phyloP scores from a whole-genome alignment of 2,113 vertebrate genomes.

The Paradoxurus hermaphroditus region DNA sequence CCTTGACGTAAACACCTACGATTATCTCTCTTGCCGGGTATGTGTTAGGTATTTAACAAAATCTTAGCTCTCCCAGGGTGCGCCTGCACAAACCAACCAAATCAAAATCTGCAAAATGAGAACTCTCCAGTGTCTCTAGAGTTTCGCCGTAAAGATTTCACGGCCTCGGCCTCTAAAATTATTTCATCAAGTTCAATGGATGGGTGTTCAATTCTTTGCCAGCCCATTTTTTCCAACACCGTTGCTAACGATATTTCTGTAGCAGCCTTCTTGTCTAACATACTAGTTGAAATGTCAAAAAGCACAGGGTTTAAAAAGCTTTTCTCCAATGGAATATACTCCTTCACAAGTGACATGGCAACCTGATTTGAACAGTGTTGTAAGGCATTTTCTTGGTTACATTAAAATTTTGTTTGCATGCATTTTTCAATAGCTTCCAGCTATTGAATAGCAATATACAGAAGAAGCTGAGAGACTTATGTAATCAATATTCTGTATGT shows the following conservation, averaged over 20 bases:
- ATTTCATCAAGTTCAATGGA: not conserved
- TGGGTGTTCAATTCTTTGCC: not conserved
- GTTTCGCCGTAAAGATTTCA: not conserved
- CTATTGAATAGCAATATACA: not conserved
- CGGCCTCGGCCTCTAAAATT: not conserved
- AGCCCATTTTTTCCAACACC: not conserved
- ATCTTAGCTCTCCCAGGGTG: not conserved
- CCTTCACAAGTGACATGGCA: not conserved
- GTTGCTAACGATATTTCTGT: not conserved
- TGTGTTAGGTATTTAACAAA: not conserved
- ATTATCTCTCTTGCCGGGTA: not conserved
- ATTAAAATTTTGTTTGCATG: constrained; percentile 8
- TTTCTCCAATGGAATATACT: not conserved
- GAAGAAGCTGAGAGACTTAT: not conserved
- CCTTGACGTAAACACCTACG: not conserved
- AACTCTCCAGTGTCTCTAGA: not conserved
- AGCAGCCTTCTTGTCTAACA: not conserved
- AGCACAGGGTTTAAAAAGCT: not conserved
- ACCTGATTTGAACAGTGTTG: not conserved
- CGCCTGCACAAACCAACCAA: not conserved
- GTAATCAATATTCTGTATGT: not conserved
- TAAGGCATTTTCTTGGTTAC: not conserved
- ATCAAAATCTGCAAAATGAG: not conserved
- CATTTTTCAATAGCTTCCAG: not conserved
- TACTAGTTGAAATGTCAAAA: constrained; percentile 20